phyloP scores from a whole-genome alignment of 2,797 vertebrate species.

The Kryptopterus vitreolus region DNA sequence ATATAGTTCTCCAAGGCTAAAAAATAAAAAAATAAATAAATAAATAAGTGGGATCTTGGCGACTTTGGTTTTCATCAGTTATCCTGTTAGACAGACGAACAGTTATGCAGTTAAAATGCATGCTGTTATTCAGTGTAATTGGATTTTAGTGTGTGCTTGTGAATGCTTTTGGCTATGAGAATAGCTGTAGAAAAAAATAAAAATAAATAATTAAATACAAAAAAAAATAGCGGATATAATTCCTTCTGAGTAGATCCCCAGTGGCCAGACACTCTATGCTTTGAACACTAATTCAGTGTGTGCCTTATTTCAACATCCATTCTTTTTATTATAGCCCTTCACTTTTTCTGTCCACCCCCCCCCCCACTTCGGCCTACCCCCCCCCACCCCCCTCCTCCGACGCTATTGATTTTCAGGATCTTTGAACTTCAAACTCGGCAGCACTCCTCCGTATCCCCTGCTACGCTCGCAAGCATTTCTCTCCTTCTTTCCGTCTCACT shows the following conservation, averaged over 20 bases:
- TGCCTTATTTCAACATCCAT: conserved; percentile 44
- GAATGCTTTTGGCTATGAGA: conserved; percentile 31
- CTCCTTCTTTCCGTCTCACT: conserved; percentile 35
- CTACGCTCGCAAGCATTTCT: conserved; percentile 43
- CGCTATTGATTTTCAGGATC: conserved; percentile 53
- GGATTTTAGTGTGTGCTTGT: conserved; percentile 38
- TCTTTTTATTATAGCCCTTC: conserved; percentile 48
- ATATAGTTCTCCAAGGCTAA: not conserved
- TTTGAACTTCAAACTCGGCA: conserved; percentile 54
- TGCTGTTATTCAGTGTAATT: conserved; percentile 41
- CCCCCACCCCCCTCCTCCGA: conserved; percentile 18
- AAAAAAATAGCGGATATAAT: conserved; percentile 44
- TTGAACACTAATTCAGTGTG: conserved; percentile 51
- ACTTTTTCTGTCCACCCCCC: conserved; percentile 43
- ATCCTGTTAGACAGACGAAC: conserved; percentile 29
- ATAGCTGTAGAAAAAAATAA: conserved; percentile 36
- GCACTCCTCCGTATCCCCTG: conserved; percentile 45
- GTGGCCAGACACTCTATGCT: conserved; percentile 44
- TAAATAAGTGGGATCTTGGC: conserved; percentile 4
- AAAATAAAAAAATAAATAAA: too few species aligned
- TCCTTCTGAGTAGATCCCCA: conserved; percentile 42
- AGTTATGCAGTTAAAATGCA: conserved; percentile 33
- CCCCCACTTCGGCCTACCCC: too few species aligned
- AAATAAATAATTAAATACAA: too few species aligned
- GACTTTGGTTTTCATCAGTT: conserved; percentile 35